phyloP scores from a whole-genome alignment of 2,888 invertebrate genomes.

The Ariolimax columbianus region DNA sequence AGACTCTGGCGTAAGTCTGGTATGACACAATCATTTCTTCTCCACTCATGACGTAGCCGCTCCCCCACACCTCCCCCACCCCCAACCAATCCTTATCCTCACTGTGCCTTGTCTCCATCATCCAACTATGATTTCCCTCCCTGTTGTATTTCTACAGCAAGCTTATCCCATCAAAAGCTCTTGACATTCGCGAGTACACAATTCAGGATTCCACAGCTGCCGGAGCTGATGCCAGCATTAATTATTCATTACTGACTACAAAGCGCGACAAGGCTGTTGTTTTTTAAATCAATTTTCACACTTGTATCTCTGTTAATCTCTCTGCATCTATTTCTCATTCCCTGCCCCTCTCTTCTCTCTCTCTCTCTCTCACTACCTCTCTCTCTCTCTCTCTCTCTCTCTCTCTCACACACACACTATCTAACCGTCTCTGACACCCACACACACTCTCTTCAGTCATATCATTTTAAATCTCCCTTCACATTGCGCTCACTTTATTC shows the following conservation, averaged over 20 bases:
- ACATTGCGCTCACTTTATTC: no score
- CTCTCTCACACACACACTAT: no score
- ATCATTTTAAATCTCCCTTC: neutral
- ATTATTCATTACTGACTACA: neutral
- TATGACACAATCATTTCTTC: neutral
- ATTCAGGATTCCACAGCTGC: neutral
- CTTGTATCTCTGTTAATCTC: neutral
- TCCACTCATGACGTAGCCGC: neutral
- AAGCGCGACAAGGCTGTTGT: neutral
- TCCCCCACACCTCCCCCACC: neutral
- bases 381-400: no score
- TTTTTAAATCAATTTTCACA: neutral
- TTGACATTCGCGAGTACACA: neutral
- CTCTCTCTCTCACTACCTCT: slow-evolving; percentile 16
- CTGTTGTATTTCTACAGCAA: neutral
- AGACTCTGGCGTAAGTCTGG: no score
- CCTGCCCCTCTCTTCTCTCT: neutral
- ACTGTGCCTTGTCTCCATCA: neutral
- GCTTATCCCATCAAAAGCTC: neutral
- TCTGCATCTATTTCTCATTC: neutral
- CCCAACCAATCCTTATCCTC: neutral
- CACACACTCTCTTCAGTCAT: neutral
- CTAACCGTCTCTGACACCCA: no score
- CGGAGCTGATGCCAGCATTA: neutral
- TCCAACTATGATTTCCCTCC: no score